Evolutionary conservation across 1,140 invertebrate genomes (phyloP).

Genomic region (Leguminivora glycinivorella): DNA sequence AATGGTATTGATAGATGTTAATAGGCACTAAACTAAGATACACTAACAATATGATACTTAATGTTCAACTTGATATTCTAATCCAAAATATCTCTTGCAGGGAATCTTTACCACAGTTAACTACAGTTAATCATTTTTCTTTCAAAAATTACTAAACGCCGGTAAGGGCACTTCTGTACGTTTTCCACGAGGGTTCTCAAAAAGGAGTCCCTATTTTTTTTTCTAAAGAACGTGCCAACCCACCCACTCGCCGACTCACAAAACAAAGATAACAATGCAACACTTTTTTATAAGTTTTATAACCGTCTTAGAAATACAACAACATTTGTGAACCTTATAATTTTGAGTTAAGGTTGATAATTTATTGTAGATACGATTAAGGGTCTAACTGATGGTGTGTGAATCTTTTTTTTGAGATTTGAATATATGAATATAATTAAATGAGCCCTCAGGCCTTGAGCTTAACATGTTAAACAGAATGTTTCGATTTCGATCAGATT

Average conservation of each 20-base stretch:
- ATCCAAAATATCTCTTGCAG: no score
- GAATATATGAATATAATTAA: not conserved
- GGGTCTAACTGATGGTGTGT: not conserved
- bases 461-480: not conserved
- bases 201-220: not conserved
- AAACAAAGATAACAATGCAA: not conserved
- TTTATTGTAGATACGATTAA: not conserved
- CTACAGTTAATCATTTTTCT: no score
- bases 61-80: no score
- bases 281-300: conserved; percentile 5
- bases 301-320: not conserved
- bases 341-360: not conserved
- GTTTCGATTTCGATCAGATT: not conserved
- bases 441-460: not conserved
- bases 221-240: not conserved
- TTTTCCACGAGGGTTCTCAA: not conserved
- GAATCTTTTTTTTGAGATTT: not conserved
- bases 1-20: no score
- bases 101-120: no score
- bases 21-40: no score
- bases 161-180: not conserved
- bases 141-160: no score
- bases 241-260: not conserved
- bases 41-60: no score
- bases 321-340: not conserved